Evolutionary conservation across 2,888 invertebrate species (phyloP), one percentile per base, ranked within the genome.

Genomic region (Lutraria lutraria): DNA sequence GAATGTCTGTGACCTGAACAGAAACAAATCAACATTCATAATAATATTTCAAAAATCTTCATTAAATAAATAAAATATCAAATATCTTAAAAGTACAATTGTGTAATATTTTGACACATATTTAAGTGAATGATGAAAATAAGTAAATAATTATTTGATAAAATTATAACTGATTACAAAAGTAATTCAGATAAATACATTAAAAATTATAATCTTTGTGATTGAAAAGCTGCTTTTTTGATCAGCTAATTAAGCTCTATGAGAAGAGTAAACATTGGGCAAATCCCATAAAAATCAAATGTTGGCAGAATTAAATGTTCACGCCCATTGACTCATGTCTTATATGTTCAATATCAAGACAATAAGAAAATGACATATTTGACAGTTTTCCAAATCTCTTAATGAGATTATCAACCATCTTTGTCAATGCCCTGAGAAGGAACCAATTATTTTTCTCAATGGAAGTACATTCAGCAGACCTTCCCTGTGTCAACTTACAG

Each of bases 341-440:
- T 60, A 85, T 43, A 79, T 29, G 60, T 85, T 85, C 85, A 85
- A 80, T 85, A 85, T 21, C 60, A 80, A 80, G 52, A 81, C 87
- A 87, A 87, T 87, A 19, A 16, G 29, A 53, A 76, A 34, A 87
- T 82, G 76, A 82, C 72, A 53, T 76, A 56, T 82, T 83, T 87
- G 83, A 87, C 82, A 82, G 54, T 15, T 72, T 72, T 83, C 85
- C 85, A 85, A 85, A 12, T 34, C n/a, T 6, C 60, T 19, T 56
- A 79, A 79, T 52, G 25, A 85, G 85, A 80, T 80, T 56, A 85
- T 85, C 85, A 56, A 8, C 13, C 15, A 13, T 60, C 54, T 43
- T 85, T 85, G 60, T 80, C 60, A 76, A 60, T 60, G 54, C 25
- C n/a, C 19, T 21, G 76, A 29, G 76, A 54, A 53, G 52, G 25